These are phyloP conservation scores for Xestoiulus laeticollis DNA, from an alignment of 2,888 invertebrate genomes.

Conservation along the genomic window DNA sequence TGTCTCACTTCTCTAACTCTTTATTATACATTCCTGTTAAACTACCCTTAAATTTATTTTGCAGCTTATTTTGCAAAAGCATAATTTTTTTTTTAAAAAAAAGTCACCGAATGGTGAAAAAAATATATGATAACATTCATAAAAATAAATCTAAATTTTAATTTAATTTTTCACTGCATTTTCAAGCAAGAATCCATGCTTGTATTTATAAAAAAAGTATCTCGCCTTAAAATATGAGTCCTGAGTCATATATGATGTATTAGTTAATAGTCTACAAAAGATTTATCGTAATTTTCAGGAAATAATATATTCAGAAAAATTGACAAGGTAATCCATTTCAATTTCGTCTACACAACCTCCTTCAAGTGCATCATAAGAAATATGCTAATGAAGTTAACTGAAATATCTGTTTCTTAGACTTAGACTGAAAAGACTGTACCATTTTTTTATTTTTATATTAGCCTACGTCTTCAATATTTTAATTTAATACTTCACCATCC, in stretches of 20 bases:
- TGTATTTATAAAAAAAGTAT: background rate
- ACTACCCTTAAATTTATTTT: too few species aligned
- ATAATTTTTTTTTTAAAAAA: too few species aligned
- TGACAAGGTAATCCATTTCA: constrained; percentile 37
- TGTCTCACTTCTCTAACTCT: too few species aligned
- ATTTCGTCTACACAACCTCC: background rate
- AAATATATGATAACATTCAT: too few species aligned
- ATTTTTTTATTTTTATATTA: background rate
- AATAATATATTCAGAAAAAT: constrained; percentile 12
- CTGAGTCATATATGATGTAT: background rate
- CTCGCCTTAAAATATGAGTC: background rate
- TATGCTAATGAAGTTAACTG: constrained; percentile 21
- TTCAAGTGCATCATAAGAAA: background rate
- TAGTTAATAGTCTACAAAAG: constrained; percentile 20
- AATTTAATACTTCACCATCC: constrained; percentile 18
- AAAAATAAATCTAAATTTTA: too few species aligned
- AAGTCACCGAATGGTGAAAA: too few species aligned
- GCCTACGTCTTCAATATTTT: constrained; percentile 29
- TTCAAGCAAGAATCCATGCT: too few species aligned
- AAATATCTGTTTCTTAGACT: background rate
- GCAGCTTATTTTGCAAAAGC: too few species aligned
- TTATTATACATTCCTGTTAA: too few species aligned
- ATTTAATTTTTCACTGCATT: too few species aligned
- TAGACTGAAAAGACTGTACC: background rate
- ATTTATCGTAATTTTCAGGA: constrained; percentile 34